phyloP scores from a whole-genome alignment of 2,888 invertebrate species.

The Atherix ibis region DNA sequence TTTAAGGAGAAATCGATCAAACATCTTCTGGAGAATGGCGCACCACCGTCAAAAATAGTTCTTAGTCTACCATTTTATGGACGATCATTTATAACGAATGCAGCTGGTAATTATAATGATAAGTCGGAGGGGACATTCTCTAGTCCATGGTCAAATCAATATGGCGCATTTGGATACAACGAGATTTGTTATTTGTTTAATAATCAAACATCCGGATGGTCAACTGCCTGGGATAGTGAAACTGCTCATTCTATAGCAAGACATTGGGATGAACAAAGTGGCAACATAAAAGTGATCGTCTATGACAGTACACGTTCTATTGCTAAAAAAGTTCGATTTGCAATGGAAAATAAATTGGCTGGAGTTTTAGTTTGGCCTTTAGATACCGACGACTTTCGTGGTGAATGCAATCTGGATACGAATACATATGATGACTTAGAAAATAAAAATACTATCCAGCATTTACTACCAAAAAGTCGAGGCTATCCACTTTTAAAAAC shows the following conservation, averaged over 20 bases:
- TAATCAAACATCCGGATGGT: constrained; percentile 48
- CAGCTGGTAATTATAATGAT: constrained; percentile 25
- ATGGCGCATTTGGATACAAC: constrained; percentile 76
- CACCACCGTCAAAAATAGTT: constrained; percentile 59
- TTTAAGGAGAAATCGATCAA: constrained; percentile 57
- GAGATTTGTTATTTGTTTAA: constrained; percentile 54
- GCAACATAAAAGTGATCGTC: constrained; percentile 45
- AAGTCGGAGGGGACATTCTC: constrained; percentile 47
- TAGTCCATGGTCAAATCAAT: constrained; percentile 62
- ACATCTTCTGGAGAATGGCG: constrained; percentile 56
- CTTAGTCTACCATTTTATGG: constrained; percentile 78
- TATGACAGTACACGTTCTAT: constrained; percentile 66
- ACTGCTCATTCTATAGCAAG: constrained; percentile 31
- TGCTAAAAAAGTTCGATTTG: constrained; percentile 53
- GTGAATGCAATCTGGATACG: constrained; percentile 41
- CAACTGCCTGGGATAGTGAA: constrained; percentile 49
- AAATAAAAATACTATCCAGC: constrained; percentile 4
- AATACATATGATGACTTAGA: constrained; percentile 37
- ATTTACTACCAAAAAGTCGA: neutral
- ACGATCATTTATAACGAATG: constrained; percentile 45
- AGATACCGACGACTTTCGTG: constrained; percentile 74
- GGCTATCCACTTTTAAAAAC: neutral
- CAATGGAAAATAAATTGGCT: constrained; percentile 46
- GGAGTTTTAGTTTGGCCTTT: constrained; percentile 83
- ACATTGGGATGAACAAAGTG: constrained; percentile 44